Evolutionary conservation across 2,888 invertebrate genomes (phyloP), one percentile per base, ranked within the genome.

Genomic region (Poecilus cupreus): DNA sequence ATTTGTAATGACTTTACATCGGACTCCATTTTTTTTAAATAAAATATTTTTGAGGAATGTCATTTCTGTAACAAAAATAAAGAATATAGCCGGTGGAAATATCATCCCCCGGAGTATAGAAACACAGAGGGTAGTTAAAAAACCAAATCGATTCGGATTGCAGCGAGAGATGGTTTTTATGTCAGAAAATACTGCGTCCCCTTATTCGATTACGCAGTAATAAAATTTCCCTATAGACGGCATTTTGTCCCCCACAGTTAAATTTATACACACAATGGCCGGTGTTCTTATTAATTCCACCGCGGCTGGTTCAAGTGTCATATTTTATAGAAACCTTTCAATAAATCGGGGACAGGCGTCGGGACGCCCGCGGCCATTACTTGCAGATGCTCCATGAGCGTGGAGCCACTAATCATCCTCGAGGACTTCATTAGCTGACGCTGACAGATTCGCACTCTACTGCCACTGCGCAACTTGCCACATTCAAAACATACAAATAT

Each of bases 221-320:
- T 76, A 76, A 76, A 76, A 76, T 76, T 76, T 76, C 76, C 76
- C 76, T 76, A 57, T 76, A 76, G 76, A 76, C 51, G 76, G 57
- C 39, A 57, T 49, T 76, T 76, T 76, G 37, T 54, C 37, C 57
- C 54, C 76, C 39, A 18, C 57, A 51, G 54, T 76, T 76, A 76
- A 76, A 76, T 76, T 57, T 76, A 76, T 76, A 76, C 57, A 76
- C 57, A 76, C 18, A 57, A 37, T 54, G 51, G 26, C 54, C 24
- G 57, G 76, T 51, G 54, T 49, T 64, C 79, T 79, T 79, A 79
- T 79, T 79, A 79, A 79, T 79, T 76, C 54, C 49, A 51, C 18
- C 54, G 20, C 79, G 51, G 68, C 51, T 68, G 68, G 79, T 51
- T 68, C 79, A 70, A 79, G 79, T 64, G 79, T 68, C 79, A 79